Conservation (phyloP, 2,888 invertebrate genomes). For the Troilus luridus region DNA sequence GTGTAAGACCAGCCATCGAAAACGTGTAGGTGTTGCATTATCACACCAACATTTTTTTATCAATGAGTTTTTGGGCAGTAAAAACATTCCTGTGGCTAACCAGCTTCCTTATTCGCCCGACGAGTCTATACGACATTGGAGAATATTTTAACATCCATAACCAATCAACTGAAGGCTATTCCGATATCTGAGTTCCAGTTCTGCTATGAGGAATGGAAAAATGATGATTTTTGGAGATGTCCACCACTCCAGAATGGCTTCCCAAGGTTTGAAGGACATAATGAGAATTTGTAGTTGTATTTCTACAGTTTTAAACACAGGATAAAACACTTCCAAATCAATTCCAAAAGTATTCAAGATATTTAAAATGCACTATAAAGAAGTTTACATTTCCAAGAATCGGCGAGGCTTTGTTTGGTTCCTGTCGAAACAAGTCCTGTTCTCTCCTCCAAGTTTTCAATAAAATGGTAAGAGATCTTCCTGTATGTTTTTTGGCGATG, state of each 20-base stretch:
- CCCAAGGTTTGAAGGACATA: conserved; percentile 61
- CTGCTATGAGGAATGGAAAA: conserved; percentile 65
- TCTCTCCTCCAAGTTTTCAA: too few relatives aligned
- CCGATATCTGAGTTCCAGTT: conserved; percentile 64
- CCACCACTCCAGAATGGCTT: conserved; percentile 65
- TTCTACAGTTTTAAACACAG: neutral
- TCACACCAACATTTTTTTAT: conserved; percentile 61
- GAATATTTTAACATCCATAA: conserved; percentile 65
- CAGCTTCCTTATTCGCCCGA: conserved; percentile 67
- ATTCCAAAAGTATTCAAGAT: too few relatives aligned
- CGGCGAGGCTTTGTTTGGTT: too few relatives aligned
- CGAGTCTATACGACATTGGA: conserved; percentile 64
- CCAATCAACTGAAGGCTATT: conserved; percentile 65
- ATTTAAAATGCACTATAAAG: too few relatives aligned
- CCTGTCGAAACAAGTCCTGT: too few relatives aligned
- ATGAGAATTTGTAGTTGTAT: neutral
- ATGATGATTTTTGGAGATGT: too few relatives aligned
- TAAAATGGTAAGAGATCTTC: too few relatives aligned
- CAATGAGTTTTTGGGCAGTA: conserved; percentile 62
- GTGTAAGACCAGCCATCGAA: conserved; percentile 47
- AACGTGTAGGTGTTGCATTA: conserved; percentile 62
- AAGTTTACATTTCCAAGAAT: too few relatives aligned
- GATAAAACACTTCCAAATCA: too few relatives aligned
- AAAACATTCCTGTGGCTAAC: conserved; percentile 56
- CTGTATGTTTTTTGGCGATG: too few relatives aligned